Evolutionary conservation across 2,888 invertebrate species (phyloP), one percentile per base, ranked within the genome.

Genomic region (Heliconius ethilla): DNA sequence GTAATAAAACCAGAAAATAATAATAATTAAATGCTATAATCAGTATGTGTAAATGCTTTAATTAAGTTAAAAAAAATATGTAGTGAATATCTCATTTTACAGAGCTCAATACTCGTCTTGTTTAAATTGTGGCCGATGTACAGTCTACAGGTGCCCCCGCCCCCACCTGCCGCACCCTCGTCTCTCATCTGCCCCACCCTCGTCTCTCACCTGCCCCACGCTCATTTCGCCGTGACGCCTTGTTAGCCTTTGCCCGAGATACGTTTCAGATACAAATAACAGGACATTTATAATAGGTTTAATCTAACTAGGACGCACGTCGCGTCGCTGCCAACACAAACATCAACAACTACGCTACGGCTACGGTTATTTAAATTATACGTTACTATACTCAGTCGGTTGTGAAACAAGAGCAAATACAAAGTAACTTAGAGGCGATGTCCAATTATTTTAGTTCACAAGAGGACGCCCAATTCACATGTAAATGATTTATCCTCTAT

Each of bases 181-280:
- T 37, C 18, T 33, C 74, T 40, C 40, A 29, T 45, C 51, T 25
- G 29, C n/a, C 55, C 25, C 72, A 55, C 65, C 63, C 45, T 59
- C 25, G 59, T 37, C 18, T 33, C 74, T 40, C 40, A 29, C 63
- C 51, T 25, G 29, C n/a, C 55, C 25, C 72, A 55, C 65, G 65
- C 72, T 70, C 72, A 66, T 55, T 72, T 76, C 66, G n/a, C 55
- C 72, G 72, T 72, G 72, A 66, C 55, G 72, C 72, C 76, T 70
- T 76, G 65, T 72, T 76, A 76, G 72, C 72, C 76, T 76, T 76
- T 76, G 66, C 65, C 66, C 72, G 65, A 63, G 65, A 72, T 37
- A 37, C 72, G 55, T 37, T 55, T 55, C 72, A 37, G 11, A 72
- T 66, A 76, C 76, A 70, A 72, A 72, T 76, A 76, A 76, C 29